phyloP scores from a whole-genome alignment of 1,140 invertebrate genomes.

The Stegodyphus mimosarum region DNA sequence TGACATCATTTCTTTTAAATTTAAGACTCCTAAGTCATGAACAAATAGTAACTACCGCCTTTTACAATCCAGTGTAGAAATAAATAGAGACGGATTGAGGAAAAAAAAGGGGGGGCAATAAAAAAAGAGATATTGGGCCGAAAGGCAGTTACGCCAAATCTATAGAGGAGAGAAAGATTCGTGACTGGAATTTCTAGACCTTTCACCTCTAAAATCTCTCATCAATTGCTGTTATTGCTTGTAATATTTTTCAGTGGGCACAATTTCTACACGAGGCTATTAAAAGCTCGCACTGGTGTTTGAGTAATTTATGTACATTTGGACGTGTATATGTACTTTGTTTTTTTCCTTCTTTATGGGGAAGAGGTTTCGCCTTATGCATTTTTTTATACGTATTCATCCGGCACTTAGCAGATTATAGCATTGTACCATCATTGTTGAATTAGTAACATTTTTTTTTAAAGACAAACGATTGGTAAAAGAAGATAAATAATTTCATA shows the following conservation, averaged over 20 bases:
- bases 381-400: too few relatives aligned
- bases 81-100: too few relatives aligned
- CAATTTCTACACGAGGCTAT: constrained; percentile 2
- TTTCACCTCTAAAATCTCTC: constrained; percentile 35
- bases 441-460: too few relatives aligned
- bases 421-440: too few relatives aligned
- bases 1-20: background rate
- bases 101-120: background rate
- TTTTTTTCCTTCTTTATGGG: background rate
- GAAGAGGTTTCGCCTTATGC: too few relatives aligned
- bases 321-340: background rate
- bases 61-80: constrained; percentile 20
- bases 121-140: background rate
- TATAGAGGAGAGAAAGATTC: constrained; percentile 18
- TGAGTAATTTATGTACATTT: background rate
- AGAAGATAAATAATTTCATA: too few relatives aligned
- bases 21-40: constrained; percentile 6
- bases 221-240: constrained; percentile 56
- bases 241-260: constrained; percentile 48
- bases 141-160: constrained; percentile 12
- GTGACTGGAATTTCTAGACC: constrained; percentile 30
- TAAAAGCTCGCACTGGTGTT: background rate
- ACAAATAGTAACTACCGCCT: constrained; percentile 43
- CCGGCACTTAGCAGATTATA: too few relatives aligned
- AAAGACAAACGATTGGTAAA: too few relatives aligned